Evolutionary conservation across 2,797 vertebrate genomes (phyloP).

Genomic region (Sibirionetta formosa): DNA sequence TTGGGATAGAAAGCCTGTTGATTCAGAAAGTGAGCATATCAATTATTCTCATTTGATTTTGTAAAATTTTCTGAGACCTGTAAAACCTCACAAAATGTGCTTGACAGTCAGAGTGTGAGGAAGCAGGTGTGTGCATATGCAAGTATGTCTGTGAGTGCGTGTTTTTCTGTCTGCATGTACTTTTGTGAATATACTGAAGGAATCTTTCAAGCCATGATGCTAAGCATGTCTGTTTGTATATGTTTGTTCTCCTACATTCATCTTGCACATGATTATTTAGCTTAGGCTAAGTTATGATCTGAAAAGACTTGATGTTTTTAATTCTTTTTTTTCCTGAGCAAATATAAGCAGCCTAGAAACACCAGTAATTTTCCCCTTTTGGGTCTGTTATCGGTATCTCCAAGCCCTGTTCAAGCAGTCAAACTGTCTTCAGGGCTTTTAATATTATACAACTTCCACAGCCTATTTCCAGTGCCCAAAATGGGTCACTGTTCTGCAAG

Average conservation of each 20-base stretch:
- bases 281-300: neutral
- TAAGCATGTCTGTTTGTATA: neutral
- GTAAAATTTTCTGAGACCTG: neutral
- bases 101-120: neutral
- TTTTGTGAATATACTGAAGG: neutral
- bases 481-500: neutral
- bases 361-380: neutral
- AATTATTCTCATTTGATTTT: neutral
- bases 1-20: neutral
- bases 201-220: neutral
- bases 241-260: neutral
- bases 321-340: neutral
- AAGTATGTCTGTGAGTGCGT: fast-evolving
- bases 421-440: neutral
- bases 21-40: neutral
- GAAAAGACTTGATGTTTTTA: neutral
- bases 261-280: neutral
- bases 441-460: neutral
- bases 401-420: neutral
- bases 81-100: neutral
- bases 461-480: neutral
- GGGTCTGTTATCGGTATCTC: neutral
- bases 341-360: neutral
- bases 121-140: neutral
- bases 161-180: neutral